A percentile compares a stretch with the other conserved stretches of the same genome.
phyloP scores from a whole-genome alignment of 2,797 vertebrate genomes.

The Pachyuromys duprasi region DNA sequence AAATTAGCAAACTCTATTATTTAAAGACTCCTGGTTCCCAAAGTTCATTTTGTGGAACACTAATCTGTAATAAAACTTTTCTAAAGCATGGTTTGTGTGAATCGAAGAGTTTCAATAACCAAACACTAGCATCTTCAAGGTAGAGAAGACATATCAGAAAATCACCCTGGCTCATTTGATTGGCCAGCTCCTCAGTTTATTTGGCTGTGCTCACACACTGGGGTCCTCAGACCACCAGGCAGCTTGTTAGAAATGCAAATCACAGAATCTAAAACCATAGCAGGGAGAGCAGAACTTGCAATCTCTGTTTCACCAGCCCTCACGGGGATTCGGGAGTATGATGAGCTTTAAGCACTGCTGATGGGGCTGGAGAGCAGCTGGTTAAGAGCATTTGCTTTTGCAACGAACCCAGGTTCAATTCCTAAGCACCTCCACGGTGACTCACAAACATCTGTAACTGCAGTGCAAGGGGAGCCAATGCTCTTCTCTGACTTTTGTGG shows the following conservation, averaged over 20 bases:
- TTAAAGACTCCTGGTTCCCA: slow-evolving; percentile 30
- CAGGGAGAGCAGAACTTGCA: background rate
- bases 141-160: slow-evolving; percentile 8
- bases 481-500: background rate
- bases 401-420: background rate
- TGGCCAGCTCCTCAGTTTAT: background rate
- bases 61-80: slow-evolving; percentile 29
- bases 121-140: background rate
- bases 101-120: background rate
- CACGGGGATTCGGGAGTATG: background rate
- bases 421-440: background rate
- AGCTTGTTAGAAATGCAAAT: slow-evolving; percentile 39
- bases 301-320: background rate
- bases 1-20: slow-evolving; percentile 12
- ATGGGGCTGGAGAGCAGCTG: background rate
- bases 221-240: background rate
- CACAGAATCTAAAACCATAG: background rate
- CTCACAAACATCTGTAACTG: background rate
- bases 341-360: background rate
- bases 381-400: background rate
- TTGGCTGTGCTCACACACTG: background rate
- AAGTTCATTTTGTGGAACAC: slow-evolving; percentile 3
- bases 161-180: background rate
- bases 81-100: background rate
- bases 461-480: background rate